A percentile compares a stretch with the other conserved stretches of the same genome.
phyloP scores from a whole-genome alignment of 2,113 vertebrate genomes.

The Pedionomus torquatus region DNA sequence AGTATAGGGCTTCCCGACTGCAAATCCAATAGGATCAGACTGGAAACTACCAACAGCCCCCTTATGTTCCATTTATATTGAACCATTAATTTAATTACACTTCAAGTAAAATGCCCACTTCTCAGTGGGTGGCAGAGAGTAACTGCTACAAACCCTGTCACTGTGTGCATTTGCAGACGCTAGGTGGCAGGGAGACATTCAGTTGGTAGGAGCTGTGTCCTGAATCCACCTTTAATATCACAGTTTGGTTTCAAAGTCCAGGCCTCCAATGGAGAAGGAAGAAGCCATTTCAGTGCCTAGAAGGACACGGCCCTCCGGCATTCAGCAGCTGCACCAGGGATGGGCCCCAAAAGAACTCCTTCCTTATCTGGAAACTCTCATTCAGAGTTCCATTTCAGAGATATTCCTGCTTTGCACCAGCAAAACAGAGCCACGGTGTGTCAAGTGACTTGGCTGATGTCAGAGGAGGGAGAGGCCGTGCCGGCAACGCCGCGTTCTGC shows the following conservation, averaged over 20 bases:
- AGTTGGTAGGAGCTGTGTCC: not conserved
- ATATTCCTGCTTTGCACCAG: conserved; percentile 2
- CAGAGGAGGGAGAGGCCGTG: not conserved
- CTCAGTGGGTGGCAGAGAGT: not conserved
- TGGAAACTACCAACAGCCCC: not conserved
- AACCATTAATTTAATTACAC: not conserved
- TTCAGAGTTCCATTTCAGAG: not conserved
- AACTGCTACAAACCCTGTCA: not conserved
- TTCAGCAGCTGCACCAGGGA: not conserved
- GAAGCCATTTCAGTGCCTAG: not conserved
- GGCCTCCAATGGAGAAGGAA: not conserved
- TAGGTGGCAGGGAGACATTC: not conserved
- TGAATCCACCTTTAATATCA: not conserved
- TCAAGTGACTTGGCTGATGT: not conserved
- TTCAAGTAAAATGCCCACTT: not conserved
- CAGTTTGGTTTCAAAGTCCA: not conserved
- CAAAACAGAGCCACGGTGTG: not conserved
- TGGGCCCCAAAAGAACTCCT: not conserved
- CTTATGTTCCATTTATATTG: rapidly evolving
- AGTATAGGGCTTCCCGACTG: not conserved
- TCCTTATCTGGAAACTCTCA: not conserved
- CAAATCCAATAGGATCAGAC: not conserved
- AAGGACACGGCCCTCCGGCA: not conserved
- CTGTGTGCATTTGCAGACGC: not conserved
- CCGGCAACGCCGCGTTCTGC: not conserved